phyloP scores from a whole-genome alignment of 1,140 invertebrate genomes.

The Hesperophylax magnus region DNA sequence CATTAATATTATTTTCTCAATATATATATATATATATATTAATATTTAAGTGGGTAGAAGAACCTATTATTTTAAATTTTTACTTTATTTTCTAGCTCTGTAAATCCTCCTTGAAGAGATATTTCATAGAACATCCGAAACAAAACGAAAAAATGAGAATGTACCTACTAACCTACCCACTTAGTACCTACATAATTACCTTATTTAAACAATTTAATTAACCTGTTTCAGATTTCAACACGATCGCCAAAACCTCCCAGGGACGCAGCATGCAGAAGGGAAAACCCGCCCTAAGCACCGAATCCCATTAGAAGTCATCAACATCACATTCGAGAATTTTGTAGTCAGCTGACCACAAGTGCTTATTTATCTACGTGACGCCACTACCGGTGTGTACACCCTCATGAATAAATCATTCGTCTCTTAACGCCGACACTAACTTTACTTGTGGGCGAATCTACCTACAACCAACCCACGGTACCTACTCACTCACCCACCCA shows the following conservation, averaged over 20 bases:
- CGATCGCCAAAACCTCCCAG: not conserved
- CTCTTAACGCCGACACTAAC: constrained; percentile 41
- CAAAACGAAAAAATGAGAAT: too few relatives aligned
- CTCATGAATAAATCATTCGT: constrained; percentile 42
- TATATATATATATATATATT: too few relatives aligned
- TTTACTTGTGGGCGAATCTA: constrained; percentile 31
- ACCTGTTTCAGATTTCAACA: constrained; percentile 1
- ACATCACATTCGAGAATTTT: constrained; percentile 35
- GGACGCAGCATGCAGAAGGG: not conserved
- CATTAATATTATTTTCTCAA: too few relatives aligned
- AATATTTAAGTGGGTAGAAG: too few relatives aligned
- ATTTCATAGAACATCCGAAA: too few relatives aligned
- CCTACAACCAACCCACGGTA: not conserved
- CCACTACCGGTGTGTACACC: constrained; percentile 33
- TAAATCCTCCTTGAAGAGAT: too few relatives aligned
- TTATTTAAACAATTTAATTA: not conserved
- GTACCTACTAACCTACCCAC: too few relatives aligned
- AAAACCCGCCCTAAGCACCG: not conserved
- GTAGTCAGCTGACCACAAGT: constrained; percentile 41
- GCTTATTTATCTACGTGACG: constrained; percentile 36
- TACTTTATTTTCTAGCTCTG: too few relatives aligned
- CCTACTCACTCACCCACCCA: not conserved
- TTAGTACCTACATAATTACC: too few relatives aligned
- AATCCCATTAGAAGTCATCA: constrained; percentile 34
- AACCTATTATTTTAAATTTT: too few relatives aligned